These are phyloP conservation scores for Solea solea DNA, from an alignment of 2,113 vertebrate genomes.

Conservation along the genomic window DNA sequence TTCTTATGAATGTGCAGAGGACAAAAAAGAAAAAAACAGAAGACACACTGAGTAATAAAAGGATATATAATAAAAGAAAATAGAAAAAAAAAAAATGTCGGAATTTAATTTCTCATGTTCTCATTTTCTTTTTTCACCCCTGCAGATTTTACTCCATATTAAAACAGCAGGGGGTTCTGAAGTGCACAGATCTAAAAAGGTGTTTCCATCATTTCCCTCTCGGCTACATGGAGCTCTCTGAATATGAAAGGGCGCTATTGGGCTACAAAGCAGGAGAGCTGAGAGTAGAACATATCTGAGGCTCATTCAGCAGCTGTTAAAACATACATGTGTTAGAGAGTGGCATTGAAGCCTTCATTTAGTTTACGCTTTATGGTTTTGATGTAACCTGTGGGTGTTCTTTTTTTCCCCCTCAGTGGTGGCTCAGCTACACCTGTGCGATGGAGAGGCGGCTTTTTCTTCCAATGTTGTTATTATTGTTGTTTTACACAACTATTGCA, in stretches of 20 bases:
- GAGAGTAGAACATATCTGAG: conserved; percentile 15
- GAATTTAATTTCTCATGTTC: conserved; percentile 43
- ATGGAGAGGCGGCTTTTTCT: too few species aligned
- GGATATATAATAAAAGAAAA: conserved; percentile 34
- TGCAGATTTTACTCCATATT: conserved; percentile 51
- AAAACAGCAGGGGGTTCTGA: conserved; percentile 59
- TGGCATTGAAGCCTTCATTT: conserved; percentile 1
- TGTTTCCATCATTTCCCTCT: conserved; percentile 35
- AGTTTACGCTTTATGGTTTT: neutral
- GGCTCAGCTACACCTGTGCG: too few species aligned
- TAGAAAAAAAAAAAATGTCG: conserved; percentile 27
- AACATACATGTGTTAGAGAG: conserved; percentile 9
- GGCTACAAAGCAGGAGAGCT: neutral
- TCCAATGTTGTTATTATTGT: too few species aligned
- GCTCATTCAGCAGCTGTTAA: conserved; percentile 6
- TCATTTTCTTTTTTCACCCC: conserved; percentile 21
- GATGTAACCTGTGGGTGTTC: neutral
- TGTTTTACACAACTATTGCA: too few species aligned
- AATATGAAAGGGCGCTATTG: conserved; percentile 40
- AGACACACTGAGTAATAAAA: conserved; percentile 23
- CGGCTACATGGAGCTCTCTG: conserved; percentile 32
- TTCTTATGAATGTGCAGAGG: neutral
- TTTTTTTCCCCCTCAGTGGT: too few species aligned
- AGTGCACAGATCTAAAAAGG: conserved; percentile 53
- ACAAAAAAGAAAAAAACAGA: conserved; percentile 8